These are phyloP conservation scores for Merodon equestris DNA, from an alignment of 2,888 invertebrate genomes.

Conservation along the genomic window DNA sequence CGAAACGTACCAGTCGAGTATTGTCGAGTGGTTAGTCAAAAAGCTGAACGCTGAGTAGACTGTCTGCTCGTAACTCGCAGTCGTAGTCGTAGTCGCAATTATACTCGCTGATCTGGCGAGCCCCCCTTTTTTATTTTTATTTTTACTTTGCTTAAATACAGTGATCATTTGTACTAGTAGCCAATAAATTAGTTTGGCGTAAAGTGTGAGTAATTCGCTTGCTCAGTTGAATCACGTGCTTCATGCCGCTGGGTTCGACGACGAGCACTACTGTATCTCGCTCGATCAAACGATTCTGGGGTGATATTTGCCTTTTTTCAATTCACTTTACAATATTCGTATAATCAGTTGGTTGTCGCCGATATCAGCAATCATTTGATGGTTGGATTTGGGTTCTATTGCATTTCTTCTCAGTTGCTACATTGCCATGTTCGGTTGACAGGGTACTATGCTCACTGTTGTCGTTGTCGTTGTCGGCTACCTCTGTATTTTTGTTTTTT, in stretches of 20 bases:
- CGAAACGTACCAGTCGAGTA: too few species aligned
- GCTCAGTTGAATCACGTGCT: constrained; percentile 60
- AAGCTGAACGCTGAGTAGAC: constrained; percentile 30
- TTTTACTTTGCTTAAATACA: constrained; percentile 5
- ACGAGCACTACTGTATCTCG: too few species aligned
- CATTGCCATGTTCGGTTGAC: too few species aligned
- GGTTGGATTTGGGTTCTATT: too few species aligned
- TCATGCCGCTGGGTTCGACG: constrained; percentile 10
- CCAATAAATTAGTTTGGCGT: constrained; percentile 55
- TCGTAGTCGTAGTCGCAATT: too few species aligned
- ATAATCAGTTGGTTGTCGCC: constrained; percentile 52
- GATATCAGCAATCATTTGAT: constrained; percentile 1
- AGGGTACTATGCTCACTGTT: too few species aligned
- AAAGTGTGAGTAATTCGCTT: constrained; percentile 53
- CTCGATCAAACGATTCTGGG: too few species aligned
- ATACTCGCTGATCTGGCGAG: constrained; percentile 23
- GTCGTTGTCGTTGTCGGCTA: not conserved
- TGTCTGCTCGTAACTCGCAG: constrained; percentile 13
- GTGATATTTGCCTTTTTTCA: not conserved
- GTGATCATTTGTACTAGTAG: constrained; percentile 19
- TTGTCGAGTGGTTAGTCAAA: not conserved
- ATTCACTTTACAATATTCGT: constrained; percentile 35
- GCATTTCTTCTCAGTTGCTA: too few species aligned
- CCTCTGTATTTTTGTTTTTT: not conserved
- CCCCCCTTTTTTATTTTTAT: constrained; percentile 45